phyloP scores from a whole-genome alignment of 2,113 vertebrate species.

The Romanogobio albipinnatus region DNA sequence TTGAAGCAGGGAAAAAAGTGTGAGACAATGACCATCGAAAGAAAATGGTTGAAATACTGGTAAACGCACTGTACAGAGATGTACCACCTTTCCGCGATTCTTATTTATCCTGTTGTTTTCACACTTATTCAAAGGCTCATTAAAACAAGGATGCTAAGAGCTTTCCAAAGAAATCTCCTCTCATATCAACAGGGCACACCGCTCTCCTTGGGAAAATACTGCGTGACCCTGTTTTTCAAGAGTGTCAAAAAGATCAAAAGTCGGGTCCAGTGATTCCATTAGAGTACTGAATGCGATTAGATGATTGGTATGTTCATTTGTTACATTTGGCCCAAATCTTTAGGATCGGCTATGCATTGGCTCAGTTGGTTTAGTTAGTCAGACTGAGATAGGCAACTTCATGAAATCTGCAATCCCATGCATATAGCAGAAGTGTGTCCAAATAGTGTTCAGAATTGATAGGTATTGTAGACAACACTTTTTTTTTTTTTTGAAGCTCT shows the following conservation, averaged over 20 bases:
- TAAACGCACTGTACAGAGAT: constrained; percentile 90
- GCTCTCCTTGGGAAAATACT: neutral
- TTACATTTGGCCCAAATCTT: constrained; percentile 37
- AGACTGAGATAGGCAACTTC: constrained; percentile 36
- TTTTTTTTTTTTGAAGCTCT: neutral
- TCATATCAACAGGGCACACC: constrained; percentile 6
- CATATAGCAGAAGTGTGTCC: constrained; percentile 31
- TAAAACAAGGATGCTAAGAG: constrained; percentile 47
- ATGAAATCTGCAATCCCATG: constrained; percentile 34
- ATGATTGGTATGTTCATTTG: constrained; percentile 31
- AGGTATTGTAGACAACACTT: neutral
- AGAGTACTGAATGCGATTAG: constrained; percentile 15
- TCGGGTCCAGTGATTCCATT: constrained; percentile 21
- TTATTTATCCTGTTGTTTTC: constrained; percentile 60
- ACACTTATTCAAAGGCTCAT: constrained; percentile 54
- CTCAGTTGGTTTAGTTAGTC: constrained; percentile 34
- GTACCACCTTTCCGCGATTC: constrained; percentile 56
- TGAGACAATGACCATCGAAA: constrained; percentile 66
- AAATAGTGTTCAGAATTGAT: constrained; percentile 24
- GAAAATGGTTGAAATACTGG: constrained; percentile 84
- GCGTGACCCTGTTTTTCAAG: neutral
- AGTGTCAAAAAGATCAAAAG: neutral
- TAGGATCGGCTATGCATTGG: constrained; percentile 37
- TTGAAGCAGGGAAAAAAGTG: constrained; percentile 80
- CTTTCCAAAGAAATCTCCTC: constrained; percentile 11